phyloP scores from a whole-genome alignment of 2,888 invertebrate genomes.

The Drosophila ezoana region DNA sequence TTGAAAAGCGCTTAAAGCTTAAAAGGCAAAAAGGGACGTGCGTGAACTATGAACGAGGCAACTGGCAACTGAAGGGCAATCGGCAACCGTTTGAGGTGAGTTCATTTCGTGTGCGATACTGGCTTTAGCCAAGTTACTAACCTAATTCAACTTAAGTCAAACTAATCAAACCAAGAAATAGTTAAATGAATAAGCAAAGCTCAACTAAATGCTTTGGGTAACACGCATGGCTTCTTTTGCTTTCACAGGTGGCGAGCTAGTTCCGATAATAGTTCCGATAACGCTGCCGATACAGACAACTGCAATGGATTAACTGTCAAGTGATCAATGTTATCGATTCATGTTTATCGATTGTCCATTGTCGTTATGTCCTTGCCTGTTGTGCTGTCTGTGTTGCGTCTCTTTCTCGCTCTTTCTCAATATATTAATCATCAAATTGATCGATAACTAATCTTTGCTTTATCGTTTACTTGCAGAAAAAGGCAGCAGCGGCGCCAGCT shows the following conservation, averaged over 20 bases:
- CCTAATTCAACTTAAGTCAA: background rate
- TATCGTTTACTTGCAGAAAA: conserved; percentile 75
- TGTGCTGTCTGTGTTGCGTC: conserved; percentile 43
- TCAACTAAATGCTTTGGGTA: conserved; percentile 9
- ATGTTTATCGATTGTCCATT: conserved; percentile 23
- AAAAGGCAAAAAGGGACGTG: background rate
- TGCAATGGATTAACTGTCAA: conserved; percentile 40
- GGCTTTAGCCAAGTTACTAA: background rate
- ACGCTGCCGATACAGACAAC: conserved; percentile 12
- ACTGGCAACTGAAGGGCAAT: background rate
- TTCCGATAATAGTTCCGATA: conserved; percentile 8
- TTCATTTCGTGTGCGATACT: background rate
- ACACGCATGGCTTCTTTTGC: conserved; percentile 44
- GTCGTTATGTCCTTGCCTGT: conserved; percentile 30
- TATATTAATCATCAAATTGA: background rate
- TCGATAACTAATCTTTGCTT: conserved; percentile 24
- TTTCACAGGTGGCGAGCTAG: conserved; percentile 55
- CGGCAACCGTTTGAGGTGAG: conserved; percentile 36
- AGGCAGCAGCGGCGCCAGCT: conserved; percentile 69
- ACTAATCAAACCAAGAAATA: background rate
- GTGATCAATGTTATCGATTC: conserved; percentile 47
- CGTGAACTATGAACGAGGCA: background rate
- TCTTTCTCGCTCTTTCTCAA: background rate
- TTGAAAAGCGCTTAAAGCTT: background rate
- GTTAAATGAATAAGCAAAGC: conserved; percentile 3